These are phyloP conservation scores for Campylorhamphus procurvoides DNA, from an alignment of 2,113 vertebrate genomes.

Conservation along the genomic window DNA sequence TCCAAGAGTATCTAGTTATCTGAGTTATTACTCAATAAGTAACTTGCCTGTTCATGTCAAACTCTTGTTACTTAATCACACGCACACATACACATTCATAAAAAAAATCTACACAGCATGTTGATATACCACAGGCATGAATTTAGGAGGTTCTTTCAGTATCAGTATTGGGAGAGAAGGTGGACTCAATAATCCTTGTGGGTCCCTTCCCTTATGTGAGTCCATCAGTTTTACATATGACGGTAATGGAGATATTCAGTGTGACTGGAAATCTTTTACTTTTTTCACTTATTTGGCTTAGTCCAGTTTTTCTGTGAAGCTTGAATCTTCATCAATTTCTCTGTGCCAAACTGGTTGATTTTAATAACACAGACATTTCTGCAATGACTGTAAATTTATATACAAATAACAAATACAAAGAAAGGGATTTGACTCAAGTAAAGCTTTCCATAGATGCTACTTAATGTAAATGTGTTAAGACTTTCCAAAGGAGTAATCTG, in stretches of 20 bases:
- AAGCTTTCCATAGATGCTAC: background rate
- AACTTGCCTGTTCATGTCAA: background rate
- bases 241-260: background rate
- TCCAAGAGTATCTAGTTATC: background rate
- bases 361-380: background rate
- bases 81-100: background rate
- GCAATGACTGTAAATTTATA: background rate
- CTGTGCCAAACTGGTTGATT: background rate
- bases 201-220: background rate
- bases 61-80: background rate
- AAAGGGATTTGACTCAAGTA: background rate
- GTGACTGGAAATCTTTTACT: background rate
- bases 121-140: background rate
- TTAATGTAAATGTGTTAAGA: background rate
- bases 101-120: background rate
- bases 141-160: background rate
- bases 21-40: background rate
- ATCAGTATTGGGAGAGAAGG: background rate
- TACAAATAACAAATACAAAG: background rate
- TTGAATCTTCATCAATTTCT: background rate
- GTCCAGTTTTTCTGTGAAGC: background rate
- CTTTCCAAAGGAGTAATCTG: background rate
- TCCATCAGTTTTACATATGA: background rate
- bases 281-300: rapidly evolving
- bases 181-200: rapidly evolving